A percentile compares a stretch with the other conserved stretches of the same genome.
Evolutionary conservation across 2,888 invertebrate species (phyloP).

Genomic region (Drosophila incognita): DNA sequence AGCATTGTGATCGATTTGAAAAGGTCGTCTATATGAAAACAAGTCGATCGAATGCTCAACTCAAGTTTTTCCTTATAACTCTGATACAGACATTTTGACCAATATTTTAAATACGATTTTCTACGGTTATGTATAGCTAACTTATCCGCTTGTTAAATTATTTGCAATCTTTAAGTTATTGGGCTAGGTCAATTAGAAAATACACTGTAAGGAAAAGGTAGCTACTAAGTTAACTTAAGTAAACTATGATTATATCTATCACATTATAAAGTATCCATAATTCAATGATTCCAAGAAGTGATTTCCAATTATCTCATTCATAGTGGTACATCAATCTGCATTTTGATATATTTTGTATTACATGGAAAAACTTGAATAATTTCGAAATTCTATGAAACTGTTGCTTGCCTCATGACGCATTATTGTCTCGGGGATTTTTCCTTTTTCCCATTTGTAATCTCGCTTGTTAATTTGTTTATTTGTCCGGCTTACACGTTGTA

Average conservation of each 20-base stretch:
- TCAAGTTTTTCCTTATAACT: not conserved
- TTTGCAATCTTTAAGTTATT: not conserved
- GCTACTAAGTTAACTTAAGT: not conserved
- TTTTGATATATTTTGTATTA: not conserved
- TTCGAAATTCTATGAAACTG: not conserved
- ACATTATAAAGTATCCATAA: not conserved
- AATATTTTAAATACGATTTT: not conserved
- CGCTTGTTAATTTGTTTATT: not conserved
- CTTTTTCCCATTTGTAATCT: not conserved
- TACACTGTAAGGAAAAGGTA: not conserved
- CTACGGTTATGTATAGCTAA: no score
- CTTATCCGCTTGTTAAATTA: no score
- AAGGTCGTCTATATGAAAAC: not conserved
- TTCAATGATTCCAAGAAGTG: not conserved
- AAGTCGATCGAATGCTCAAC: not conserved
- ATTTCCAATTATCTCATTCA: no score
- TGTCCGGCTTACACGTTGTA: not conserved
- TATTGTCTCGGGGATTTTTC: slow-evolving; percentile 17
- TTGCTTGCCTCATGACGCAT: not conserved
- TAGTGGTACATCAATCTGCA: not conserved
- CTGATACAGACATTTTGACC: not conserved
- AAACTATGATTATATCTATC: not conserved
- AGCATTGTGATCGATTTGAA: not conserved
- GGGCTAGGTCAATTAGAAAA: not conserved
- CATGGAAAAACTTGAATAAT: not conserved